Base-by-base conservation (phyloP, 2,797 vertebrate genomes). In the Girardinus metallicus region DNA sequence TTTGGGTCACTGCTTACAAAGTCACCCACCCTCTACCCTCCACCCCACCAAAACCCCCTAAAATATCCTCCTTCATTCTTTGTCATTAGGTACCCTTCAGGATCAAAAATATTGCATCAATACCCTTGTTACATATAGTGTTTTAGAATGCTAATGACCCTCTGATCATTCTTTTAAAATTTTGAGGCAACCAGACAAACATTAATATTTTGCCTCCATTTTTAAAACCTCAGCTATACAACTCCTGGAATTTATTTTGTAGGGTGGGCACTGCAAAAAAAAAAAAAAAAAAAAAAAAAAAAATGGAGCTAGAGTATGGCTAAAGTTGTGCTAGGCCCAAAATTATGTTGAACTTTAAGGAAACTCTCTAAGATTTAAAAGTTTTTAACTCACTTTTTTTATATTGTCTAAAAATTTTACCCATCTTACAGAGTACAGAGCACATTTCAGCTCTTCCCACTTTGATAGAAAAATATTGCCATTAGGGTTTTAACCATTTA, bases 1-100 rank as follows among this genome's bases (percentile, higher is more conserved):
- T 94, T 83, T 91, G 85, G 91, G 95, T 95, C 95, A 95, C 87
- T 95, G 94, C 88, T 72, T 95, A 86, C 81, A 88, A 92, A 90
- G 93, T 95, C 91, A 87, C 78, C 60, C 62, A 68, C 68, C 57
- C 55, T 29, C 21, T 49, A 3, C 64, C 10, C 11, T 55, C 71
- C 70, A 2, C 51, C 26, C 15, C 26, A 11, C 79, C 74, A 46
- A 23, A 23, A 15, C 29, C 43, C 43, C 57, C 26, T 41, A 43
- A 13, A 26, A 3, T 12, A 21, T 36, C 34, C 21, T 41, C 5
- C 34, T n/a, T n/a, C 23, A 82, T 46, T 82, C 83, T 89, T 82
- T 90, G 88, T 92, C 90, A 85, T 80, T 76, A 86, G 88, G 92
- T 92, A 91, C 88, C 88, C 88, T 89, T 77, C 84, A 90, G 91